Base-by-base conservation (phyloP, 2,113 vertebrate genomes). In the Seriola rivoliana region DNA sequence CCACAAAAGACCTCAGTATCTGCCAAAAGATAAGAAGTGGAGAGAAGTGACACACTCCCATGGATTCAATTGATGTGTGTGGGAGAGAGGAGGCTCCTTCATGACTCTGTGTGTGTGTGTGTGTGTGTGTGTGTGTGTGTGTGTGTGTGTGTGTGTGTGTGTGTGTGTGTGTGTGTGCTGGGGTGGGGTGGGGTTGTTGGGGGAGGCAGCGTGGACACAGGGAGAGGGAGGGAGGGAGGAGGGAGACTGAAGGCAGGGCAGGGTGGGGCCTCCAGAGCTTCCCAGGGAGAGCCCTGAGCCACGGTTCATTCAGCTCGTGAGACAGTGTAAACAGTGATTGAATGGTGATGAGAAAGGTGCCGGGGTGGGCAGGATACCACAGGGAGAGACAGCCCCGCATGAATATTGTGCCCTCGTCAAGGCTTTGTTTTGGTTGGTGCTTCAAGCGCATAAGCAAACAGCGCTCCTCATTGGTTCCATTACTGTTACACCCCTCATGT, bases 241-340 rank as follows among this genome's bases (percentile, higher is more conserved):
- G 57, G 67, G 64, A 23, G 40, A 50, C 25, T 42, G 71, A 50
- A 78, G 81, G 75, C 70, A 66, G 82, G 85, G 79, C 66, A 70
- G 89, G 90, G 86, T 67, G 84, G 89, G 86, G 81, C 82, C 71
- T 78, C 34, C 78, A 34, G 67, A 83, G 88, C 88, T 92, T 92
- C 90, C 90, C 88, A 89, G 82, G 93, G 94, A 91, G 93, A 92
- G 92, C 88, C 85, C 82, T 75, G 90, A 93, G 88, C 91, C 46
- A 38, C 58, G 74, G 82, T 81, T 91, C 94, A 95, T 95, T 96
- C 92, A 95, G 88, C 85, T 84, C 73, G 85, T 79, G 87, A 88
- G 91, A 90, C 85, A 93, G 94, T 94, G 95, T 95, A 95, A 95
- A 95, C 95, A 94, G 89, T 94, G 94, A 95, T 94, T 95, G 93